These are phyloP conservation scores for Drosophila parthenogenetica DNA, from an alignment of 2,888 invertebrate genomes.

Conservation along the genomic window DNA sequence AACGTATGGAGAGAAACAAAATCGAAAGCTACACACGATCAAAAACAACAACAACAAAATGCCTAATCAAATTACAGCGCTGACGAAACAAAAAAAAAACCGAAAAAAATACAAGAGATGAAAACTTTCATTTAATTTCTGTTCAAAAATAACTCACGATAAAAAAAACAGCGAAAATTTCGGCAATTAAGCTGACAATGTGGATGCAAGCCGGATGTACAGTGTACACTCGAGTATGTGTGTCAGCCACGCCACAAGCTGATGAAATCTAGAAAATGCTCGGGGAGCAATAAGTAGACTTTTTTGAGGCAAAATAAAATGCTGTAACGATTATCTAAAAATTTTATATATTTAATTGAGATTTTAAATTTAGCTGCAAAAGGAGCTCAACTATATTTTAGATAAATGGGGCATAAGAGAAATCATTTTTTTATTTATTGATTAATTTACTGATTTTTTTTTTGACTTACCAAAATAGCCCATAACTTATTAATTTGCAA, in stretches of 20 bases:
- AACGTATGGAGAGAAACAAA: conserved; percentile 26
- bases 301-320: neutral
- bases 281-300: too few relatives aligned
- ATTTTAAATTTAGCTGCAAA: too few relatives aligned
- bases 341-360: too few relatives aligned
- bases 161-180: conserved; percentile 32
- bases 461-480: too few relatives aligned
- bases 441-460: too few relatives aligned
- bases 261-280: conserved; percentile 2
- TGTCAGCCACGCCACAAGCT: conserved; percentile 37
- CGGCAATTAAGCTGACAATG: conserved; percentile 29
- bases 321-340: neutral
- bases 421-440: too few relatives aligned
- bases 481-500: too few relatives aligned
- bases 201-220: conserved; percentile 48
- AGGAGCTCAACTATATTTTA: too few relatives aligned
- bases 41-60: conserved; percentile 22
- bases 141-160: conserved; percentile 50
- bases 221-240: neutral
- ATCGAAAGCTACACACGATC: conserved; percentile 47
- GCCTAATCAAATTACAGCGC: conserved; percentile 41
- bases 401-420: too few relatives aligned
- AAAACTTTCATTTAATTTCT: conserved; percentile 73
- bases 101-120: neutral
- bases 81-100: conserved; percentile 44